Evolutionary conservation across 2,113 vertebrate species (phyloP).

Genomic region (Galemys pyrenaicus): DNA sequence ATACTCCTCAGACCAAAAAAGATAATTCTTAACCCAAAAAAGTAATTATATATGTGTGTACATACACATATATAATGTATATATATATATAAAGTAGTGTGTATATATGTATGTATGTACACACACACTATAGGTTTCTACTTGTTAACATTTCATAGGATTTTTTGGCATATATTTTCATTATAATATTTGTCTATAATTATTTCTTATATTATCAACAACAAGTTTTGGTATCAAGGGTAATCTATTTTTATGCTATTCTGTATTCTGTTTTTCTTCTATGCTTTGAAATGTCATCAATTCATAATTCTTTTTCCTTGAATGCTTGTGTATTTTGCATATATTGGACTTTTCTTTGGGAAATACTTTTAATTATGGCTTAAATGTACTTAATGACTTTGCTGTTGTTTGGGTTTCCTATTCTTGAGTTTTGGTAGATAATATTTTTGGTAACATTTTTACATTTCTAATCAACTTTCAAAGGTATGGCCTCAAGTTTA

Average conservation of each 20-base stretch:
- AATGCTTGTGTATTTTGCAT: not conserved
- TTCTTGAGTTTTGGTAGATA: not conserved
- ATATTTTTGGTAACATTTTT: constrained; percentile 21
- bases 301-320: constrained; percentile 6
- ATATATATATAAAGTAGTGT: no score
- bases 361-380: not conserved
- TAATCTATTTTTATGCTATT: not conserved
- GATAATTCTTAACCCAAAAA: not conserved
- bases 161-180: not conserved
- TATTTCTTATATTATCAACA: constrained; percentile 1
- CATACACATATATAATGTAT: no score
- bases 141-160: not conserved
- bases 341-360: not conserved
- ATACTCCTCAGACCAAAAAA: not conserved
- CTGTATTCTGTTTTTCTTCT: not conserved
- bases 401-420: not conserved
- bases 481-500: not conserved
- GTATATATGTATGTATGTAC: no score
- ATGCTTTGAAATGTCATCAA: not conserved
- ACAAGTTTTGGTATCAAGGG: not conserved
- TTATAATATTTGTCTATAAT: not conserved
- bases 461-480: constrained; percentile 31
- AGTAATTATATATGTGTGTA: no score
- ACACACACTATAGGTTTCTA: not conserved
- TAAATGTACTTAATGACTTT: not conserved